Evolutionary conservation across 2,888 invertebrate genomes (phyloP).

Genomic region (Stenichneumon culpator): DNA sequence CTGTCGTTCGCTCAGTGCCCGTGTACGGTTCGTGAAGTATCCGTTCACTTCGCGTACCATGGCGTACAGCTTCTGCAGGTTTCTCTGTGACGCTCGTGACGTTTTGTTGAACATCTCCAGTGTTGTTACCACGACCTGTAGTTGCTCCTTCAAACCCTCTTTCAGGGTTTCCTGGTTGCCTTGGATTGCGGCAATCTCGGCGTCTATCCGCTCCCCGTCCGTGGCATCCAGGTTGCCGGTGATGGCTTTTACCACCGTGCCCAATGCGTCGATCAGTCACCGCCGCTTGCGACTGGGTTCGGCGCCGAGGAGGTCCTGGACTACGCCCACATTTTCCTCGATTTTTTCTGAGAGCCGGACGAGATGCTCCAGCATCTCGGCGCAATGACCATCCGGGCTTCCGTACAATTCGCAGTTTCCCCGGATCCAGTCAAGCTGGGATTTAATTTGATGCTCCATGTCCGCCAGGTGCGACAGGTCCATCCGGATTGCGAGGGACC

Average conservation of each 20-base stretch:
- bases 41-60: neutral
- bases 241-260: neutral
- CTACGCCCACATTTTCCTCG: neutral
- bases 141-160: neutral
- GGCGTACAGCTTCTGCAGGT: too few relatives aligned
- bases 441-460: neutral
- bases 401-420: neutral
- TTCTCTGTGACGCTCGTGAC: too few relatives aligned
- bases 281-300: too few relatives aligned
- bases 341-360: neutral
- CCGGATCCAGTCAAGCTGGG: neutral
- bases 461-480: neutral
- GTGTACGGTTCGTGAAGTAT: neutral
- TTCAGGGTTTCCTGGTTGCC: neutral
- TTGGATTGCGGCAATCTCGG: neutral
- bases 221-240: neutral
- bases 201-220: neutral
- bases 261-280: neutral
- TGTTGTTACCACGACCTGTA: neutral
- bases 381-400: neutral
- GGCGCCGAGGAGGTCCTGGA: too few relatives aligned
- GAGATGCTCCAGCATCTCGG: neutral
- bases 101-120: neutral
- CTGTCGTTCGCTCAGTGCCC: neutral
- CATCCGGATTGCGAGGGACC: neutral